Conservation (phyloP, 2,888 invertebrate species). For the Allolobophora icterica region DNA sequence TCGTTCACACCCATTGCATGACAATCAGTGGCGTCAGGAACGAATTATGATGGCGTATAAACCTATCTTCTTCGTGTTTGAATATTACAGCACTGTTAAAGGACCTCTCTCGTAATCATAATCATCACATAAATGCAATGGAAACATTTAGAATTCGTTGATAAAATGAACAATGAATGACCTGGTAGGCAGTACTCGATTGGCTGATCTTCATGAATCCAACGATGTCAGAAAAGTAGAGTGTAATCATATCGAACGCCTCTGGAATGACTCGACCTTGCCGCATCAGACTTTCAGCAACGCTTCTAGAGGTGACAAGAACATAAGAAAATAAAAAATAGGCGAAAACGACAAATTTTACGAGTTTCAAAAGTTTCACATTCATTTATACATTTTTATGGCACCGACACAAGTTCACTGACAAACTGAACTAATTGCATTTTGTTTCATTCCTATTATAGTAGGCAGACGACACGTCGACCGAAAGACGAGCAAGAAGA, state of each 20-base stretch:
- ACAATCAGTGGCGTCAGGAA: too few relatives aligned
- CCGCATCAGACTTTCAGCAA: constrained; percentile 34
- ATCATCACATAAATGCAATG: not conserved
- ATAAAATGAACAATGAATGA: not conserved
- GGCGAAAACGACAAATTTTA: not conserved
- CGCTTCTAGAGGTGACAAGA: constrained; percentile 3
- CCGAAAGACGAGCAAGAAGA: too few relatives aligned
- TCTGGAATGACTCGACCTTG: constrained; percentile 35
- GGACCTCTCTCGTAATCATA: too few relatives aligned
- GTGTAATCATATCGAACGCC: constrained; percentile 38
- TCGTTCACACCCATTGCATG: too few relatives aligned
- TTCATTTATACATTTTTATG: not conserved
- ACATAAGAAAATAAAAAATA: too few relatives aligned
- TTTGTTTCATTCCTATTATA: too few relatives aligned
- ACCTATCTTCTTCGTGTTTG: too few relatives aligned
- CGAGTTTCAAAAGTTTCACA: not conserved
- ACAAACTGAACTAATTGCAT: not conserved
- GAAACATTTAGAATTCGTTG: not conserved
- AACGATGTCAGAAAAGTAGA: constrained; percentile 46
- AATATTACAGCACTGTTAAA: too few relatives aligned
- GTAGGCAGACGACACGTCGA: too few relatives aligned
- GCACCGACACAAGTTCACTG: not conserved
- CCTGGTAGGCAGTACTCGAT: constrained; percentile 35
- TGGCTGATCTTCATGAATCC: constrained; percentile 44
- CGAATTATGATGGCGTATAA: too few relatives aligned